phyloP scores from a whole-genome alignment of 2,797 vertebrate species.

The Crypturellus tataupa region DNA sequence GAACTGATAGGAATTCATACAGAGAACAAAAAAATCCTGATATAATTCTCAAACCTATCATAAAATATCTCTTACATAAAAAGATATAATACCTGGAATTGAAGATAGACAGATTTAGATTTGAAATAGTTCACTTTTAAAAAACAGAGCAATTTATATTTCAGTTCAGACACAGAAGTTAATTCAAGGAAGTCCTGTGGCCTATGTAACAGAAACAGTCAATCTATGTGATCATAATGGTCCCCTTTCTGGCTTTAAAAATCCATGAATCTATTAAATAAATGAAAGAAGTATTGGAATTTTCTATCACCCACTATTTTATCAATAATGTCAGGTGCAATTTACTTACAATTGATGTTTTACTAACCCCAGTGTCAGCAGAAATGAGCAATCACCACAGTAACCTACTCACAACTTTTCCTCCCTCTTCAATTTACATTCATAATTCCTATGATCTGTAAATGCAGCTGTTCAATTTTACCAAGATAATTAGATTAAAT shows the following conservation, averaged over 20 bases:
- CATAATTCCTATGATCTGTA: not conserved
- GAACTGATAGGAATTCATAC: not conserved
- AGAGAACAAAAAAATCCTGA: not conserved
- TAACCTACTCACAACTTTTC: not conserved
- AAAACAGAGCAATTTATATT: not conserved
- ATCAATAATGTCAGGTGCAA: constrained; percentile 1
- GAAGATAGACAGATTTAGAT: not conserved
- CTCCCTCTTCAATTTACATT: not conserved
- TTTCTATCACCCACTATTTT: constrained; percentile 10
- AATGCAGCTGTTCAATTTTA: not conserved
- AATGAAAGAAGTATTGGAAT: not conserved
- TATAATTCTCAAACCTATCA: not conserved
- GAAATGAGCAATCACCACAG: not conserved
- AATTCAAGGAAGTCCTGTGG: not conserved
- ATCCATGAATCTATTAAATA: constrained; percentile 22
- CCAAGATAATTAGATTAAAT: not conserved
- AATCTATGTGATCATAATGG: not conserved
- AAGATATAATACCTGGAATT: not conserved
- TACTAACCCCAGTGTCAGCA: not conserved
- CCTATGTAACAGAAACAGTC: not conserved
- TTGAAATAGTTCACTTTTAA: not conserved
- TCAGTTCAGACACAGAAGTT: not conserved
- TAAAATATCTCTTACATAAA: not conserved
- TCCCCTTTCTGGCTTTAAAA: not conserved
- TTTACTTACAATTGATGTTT: not conserved